Evolutionary conservation across 2,797 vertebrate genomes (phyloP).

Genomic region (Alfaro cultratus): DNA sequence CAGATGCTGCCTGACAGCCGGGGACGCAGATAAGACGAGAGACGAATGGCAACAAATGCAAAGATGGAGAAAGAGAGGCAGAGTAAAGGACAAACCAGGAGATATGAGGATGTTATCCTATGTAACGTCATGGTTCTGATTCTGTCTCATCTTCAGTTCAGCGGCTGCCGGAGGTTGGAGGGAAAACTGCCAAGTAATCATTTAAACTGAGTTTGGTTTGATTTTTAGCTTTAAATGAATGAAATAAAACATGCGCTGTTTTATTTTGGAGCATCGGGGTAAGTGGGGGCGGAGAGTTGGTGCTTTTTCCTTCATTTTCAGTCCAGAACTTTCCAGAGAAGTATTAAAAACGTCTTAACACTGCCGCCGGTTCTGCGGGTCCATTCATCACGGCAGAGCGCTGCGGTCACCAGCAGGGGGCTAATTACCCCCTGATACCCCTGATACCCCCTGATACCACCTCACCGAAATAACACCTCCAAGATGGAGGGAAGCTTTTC

Average conservation of each 20-base stretch:
- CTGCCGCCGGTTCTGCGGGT: not conserved
- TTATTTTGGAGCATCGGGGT: not conserved
- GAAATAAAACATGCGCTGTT: not conserved
- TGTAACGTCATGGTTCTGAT: not conserved
- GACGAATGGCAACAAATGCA: slow-evolving; percentile 31
- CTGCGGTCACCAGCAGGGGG: slow-evolving; percentile 59
- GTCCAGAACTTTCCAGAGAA: not conserved
- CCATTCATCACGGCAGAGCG: slow-evolving; percentile 51
- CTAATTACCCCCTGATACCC: slow-evolving; percentile 47
- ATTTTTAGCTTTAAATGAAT: not conserved
- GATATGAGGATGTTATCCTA: not conserved
- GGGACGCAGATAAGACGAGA: slow-evolving; percentile 14
- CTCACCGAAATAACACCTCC: slow-evolving; percentile 30
- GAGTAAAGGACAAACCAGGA: slow-evolving; percentile 2
- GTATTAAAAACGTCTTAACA: not conserved
- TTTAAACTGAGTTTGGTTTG: not conserved
- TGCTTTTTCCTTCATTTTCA: not conserved
- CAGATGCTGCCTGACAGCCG: slow-evolving; percentile 37
- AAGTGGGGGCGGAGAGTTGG: not conserved
- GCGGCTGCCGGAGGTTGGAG: not conserved
- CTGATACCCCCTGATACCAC: slow-evolving; percentile 31
- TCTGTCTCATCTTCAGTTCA: slow-evolving; percentile 3
- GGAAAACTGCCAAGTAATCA: not conserved
- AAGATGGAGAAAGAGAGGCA: slow-evolving; percentile 3
- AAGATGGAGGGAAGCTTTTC: not conserved